Evolutionary conservation across 1,140 invertebrate genomes (phyloP).

Genomic region (Planococcus citri): DNA sequence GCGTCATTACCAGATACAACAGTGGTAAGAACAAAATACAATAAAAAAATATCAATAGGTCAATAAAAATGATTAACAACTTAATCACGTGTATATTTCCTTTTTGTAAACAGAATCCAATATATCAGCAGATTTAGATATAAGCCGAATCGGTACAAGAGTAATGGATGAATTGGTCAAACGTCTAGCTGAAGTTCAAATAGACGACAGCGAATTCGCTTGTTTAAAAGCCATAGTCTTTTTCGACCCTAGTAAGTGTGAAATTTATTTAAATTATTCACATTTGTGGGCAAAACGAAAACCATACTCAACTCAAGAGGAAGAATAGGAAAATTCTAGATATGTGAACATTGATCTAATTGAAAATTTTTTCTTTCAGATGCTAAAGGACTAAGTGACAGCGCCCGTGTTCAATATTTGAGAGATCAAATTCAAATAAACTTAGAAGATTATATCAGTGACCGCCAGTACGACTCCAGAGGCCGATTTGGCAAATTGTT

Average conservation of each 20-base stretch:
- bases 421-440: conserved; percentile 92
- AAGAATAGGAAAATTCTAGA: too few relatives aligned
- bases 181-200: conserved; percentile 81
- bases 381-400: conserved; percentile 79
- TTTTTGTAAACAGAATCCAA: neutral
- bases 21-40: too few relatives aligned
- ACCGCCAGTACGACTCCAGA: conserved; percentile 85
- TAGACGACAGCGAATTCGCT: conserved; percentile 93
- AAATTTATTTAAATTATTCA: too few relatives aligned
- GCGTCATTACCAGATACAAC: conserved; percentile 77
- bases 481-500: conserved; percentile 93
- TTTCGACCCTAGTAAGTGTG: conserved; percentile 82
- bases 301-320: too few relatives aligned
- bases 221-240: conserved; percentile 96
- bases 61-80: too few relatives aligned
- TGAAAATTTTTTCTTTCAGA: conserved; percentile 55
- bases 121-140: conserved; percentile 49
- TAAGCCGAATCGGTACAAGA: conserved; percentile 70
- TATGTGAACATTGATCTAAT: too few relatives aligned
- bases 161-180: conserved; percentile 91
- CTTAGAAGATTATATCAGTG: conserved; percentile 95
- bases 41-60: too few relatives aligned
- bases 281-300: too few relatives aligned
- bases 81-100: too few relatives aligned
- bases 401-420: conserved; percentile 68